Base-by-base conservation (phyloP, 1,140 invertebrate species). In the Amyelois transitella region DNA sequence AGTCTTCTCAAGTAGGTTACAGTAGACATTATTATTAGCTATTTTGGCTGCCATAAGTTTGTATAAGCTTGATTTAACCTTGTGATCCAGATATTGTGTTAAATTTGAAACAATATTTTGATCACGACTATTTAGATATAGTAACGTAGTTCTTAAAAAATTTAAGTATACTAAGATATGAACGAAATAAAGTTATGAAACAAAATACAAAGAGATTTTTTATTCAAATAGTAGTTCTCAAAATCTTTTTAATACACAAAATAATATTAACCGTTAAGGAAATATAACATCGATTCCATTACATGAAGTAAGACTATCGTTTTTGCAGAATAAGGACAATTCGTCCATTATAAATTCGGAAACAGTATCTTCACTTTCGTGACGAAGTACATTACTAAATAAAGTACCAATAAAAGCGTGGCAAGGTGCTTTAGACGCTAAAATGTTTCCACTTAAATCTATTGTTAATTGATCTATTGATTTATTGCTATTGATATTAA, bases 21-120 rank as follows among this genome's bases (percentile, higher is more conserved):
- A 38, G n/a, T 4, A 38, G n/a, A 38, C n/a, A 14, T 12, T 38
- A 38, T 2, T 14, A 14, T 14, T 14, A 4, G 32, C 32, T 38
- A 14, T 14, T 38, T 14, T 14, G 4, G 32, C 32, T 38, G 32
- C 32, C 32, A 38, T 53, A 58, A 65, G 51, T 20, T 47, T 38
- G 49, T 19, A 18, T 19, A 45, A 19, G 4, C 43, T 18, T 18
- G 3, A 47, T 19, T 8, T 47, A 59, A 70, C 75, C n/a, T 86
- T 86, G 83, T 86, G 83, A 81, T 63, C 81, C 72, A 81, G 72
- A 86, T 85, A 63, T 76, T 81, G 78, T 68, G 50, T 28, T 8
- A 20, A 19, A 51, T 28, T 22, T 14, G 14, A 18, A 45, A 64
- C 76, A 81, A 66, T 82, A 85, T 86, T 85, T 79, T 78, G 75